Percentiles rank a stretch among this genome's conserved stretches.
Conservation (phyloP, 2,797 vertebrate species). For the Pelobates cultripes region DNA sequence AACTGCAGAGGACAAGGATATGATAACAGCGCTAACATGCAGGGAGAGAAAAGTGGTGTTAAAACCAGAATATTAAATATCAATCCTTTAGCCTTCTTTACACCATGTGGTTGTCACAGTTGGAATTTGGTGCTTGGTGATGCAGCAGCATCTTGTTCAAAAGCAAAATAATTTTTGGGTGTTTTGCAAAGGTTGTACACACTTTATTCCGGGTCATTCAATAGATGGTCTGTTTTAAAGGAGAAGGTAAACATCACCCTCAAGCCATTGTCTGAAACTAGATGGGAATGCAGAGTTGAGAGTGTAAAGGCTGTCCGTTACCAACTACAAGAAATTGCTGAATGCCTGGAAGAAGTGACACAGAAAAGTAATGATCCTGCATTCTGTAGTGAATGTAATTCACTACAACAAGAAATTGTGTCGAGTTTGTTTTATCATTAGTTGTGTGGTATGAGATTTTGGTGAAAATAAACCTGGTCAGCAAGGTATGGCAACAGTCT, state of each 20-base stretch:
- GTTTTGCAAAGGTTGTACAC: background rate
- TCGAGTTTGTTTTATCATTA: background rate
- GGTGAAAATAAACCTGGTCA: background rate
- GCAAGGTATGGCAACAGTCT: background rate
- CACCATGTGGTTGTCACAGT: too few relatives aligned
- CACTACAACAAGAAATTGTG: slow-evolving; percentile 1
- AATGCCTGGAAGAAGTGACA: slow-evolving; percentile 10
- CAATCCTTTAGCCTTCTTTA: too few relatives aligned
- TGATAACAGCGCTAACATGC: background rate
- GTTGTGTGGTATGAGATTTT: background rate
- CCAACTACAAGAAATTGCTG: background rate
- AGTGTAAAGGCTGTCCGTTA: background rate
- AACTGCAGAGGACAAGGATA: too few relatives aligned
- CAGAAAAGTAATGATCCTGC: slow-evolving; percentile 7
- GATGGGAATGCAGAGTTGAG: background rate
- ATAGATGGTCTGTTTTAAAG: background rate
- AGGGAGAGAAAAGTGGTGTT: too few relatives aligned
- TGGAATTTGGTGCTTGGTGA: too few relatives aligned
- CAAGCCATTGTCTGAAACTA: background rate
- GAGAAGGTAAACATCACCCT: background rate
- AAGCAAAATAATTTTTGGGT: background rate
- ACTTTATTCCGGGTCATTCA: background rate
- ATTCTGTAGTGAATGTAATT: slow-evolving; percentile 21
- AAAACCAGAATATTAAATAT: too few relatives aligned
- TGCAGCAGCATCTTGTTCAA: slow-evolving; percentile 1